A percentile compares a stretch with the other conserved stretches of the same genome.
phyloP scores from a whole-genome alignment of 2,888 invertebrate species.

The Sussaba pulchella region DNA sequence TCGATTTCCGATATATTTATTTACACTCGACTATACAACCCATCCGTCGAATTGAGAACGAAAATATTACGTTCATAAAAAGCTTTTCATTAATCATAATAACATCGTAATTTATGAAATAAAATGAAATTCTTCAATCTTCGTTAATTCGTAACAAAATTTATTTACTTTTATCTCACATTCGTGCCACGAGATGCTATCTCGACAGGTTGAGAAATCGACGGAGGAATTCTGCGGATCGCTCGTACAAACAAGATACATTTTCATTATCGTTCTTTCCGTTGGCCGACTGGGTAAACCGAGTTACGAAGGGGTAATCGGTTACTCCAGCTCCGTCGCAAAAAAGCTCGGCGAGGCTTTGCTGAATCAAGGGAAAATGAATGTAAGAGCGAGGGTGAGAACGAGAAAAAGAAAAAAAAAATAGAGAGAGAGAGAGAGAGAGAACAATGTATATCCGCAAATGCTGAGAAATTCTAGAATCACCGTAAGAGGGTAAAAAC shows the following conservation, averaged over 20 bases:
- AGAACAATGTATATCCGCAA: slow-evolving; percentile 24
- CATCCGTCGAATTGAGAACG: slow-evolving; percentile 8
- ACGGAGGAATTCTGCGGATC: slow-evolving; percentile 1
- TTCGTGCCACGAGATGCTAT: not conserved
- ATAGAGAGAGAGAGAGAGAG: not conserved
- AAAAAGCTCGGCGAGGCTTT: slow-evolving; percentile 9
- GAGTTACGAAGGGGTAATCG: slow-evolving; percentile 38
- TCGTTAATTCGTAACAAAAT: not conserved
- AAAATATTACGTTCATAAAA: not conserved
- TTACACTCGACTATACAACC: slow-evolving; percentile 53
- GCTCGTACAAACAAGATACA: slow-evolving; percentile 28
- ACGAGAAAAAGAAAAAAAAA: no score
- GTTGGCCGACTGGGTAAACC: slow-evolving; percentile 7
- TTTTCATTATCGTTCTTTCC: slow-evolving; percentile 22
- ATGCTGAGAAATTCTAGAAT: slow-evolving; percentile 55
- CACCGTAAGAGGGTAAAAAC: slow-evolving; percentile 36
- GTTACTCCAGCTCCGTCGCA: slow-evolving; percentile 18
- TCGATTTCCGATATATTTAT: slow-evolving; percentile 55
- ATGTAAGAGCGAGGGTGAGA: not conserved
- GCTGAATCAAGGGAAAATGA: slow-evolving; percentile 8
- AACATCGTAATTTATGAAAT: not conserved
- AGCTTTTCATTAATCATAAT: not conserved
- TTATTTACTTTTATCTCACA: not conserved
- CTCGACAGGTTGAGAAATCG: slow-evolving; percentile 9
- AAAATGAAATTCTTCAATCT: not conserved